Evolutionary conservation across 92 coral and sea anemone genomes (phyloP).

Genomic region (Parazoanthus darwini): DNA sequence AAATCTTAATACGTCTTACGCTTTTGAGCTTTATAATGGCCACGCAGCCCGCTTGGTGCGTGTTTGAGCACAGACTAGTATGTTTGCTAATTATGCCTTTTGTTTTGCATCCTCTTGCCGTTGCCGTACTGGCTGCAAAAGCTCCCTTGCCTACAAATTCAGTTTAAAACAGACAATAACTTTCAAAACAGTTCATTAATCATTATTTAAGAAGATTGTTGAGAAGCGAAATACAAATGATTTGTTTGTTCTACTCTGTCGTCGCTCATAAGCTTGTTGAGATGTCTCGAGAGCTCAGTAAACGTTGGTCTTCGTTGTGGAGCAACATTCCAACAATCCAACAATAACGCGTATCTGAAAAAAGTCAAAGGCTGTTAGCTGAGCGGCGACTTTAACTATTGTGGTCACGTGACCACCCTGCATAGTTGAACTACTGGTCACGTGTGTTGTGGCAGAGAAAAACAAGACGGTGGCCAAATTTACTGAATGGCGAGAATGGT

Average conservation of each 20-base stretch:
- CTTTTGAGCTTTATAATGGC: too few species aligned
- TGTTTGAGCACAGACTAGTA: neutral
- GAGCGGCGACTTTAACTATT: neutral
- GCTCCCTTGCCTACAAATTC: neutral
- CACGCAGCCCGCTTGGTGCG: neutral
- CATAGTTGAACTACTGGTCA: too few species aligned
- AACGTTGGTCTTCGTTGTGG: conserved; percentile 92
- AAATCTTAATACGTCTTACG: too few species aligned
- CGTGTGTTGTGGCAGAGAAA: too few species aligned
- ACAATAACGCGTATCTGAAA: conserved; percentile 75
- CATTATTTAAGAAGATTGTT: neutral
- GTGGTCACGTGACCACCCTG: too few species aligned
- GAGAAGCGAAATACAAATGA: neutral
- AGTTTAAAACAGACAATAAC: neutral
- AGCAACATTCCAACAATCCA: conserved; percentile 99
- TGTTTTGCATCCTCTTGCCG: neutral
- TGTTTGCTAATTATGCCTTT: neutral
- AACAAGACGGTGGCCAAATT: too few species aligned
- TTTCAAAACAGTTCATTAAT: neutral
- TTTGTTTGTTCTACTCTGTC: conserved; percentile 69
- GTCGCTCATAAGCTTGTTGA: conserved; percentile 82
- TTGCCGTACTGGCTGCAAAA: neutral
- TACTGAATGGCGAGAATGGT: too few species aligned
- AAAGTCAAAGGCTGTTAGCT: neutral
- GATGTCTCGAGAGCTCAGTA: conserved; percentile 83